Evolutionary conservation across 2,113 vertebrate species (phyloP), one percentile per base, ranked within the genome.

Genomic region (Arenaria interpres): DNA sequence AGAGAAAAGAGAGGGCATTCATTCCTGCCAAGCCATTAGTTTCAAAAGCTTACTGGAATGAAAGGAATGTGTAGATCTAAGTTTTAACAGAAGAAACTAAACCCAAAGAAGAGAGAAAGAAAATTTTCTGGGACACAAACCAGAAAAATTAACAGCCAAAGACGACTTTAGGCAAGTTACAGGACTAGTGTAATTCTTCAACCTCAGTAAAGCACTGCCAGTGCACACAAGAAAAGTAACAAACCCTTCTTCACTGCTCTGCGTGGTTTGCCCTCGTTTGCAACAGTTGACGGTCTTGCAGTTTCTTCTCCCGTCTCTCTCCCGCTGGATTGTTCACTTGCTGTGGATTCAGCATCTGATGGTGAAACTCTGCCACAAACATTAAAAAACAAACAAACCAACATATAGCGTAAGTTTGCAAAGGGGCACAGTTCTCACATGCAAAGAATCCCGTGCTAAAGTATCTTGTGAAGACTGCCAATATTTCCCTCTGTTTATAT

Each of bases 271-370:
- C 97, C 96, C 75, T 99, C 99, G 0, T 84, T 98, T 64, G 96
- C 98, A 14, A 89, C 92, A 85, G 97, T 83, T 5, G 98, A 96
- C 13, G 96, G 97, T 97, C 98, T 98, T 63, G 89, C 97, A 95
- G 96, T 98, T 90, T 99, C 99, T 66, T 99, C 99, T 6, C 98
- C 98, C 0, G 98, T 98, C 41, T 99, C 99, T 87, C 98, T 98
- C 89, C 98, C 99, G 0, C 99, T 99, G 93, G 99, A 99, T 22
- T 98, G 99, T 62, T 99, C 99, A 77, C 99, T 99, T 48, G 98
- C 98, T 10, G 99, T 98, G 0, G 99, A 99, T 93, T 99, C 99
- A 3, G 98, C 98, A 80, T 99, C 99, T 12, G 99, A 99, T 5
- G 99, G 99, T 0, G 98, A 99, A 96, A 99, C 98, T 97, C 99